These are phyloP conservation scores for Adoxophyes honmai DNA, from an alignment of 1,140 invertebrate species.

Conservation along the genomic window DNA sequence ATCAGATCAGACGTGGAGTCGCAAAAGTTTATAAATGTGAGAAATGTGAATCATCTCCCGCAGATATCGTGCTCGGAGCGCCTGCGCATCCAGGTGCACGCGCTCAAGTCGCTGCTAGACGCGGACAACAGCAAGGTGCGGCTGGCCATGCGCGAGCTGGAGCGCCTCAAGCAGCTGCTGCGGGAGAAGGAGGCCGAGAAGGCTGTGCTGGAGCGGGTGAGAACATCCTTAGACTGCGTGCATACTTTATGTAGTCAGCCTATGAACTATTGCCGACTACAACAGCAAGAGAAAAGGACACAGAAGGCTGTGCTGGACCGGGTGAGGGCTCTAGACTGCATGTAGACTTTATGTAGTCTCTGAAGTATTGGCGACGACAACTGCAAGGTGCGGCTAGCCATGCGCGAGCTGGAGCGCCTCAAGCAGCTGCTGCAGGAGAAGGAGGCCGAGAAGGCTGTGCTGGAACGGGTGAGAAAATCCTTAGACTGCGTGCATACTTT, in stretches of 20 bases:
- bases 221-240: too few relatives aligned
- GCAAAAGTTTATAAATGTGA: too few relatives aligned
- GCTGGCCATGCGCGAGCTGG: conserved; percentile 73
- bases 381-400: conserved; percentile 71
- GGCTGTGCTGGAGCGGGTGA: conserved; percentile 49
- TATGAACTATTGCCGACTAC: too few relatives aligned
- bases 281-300: too few relatives aligned
- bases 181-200: conserved; percentile 69
- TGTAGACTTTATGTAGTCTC: too few relatives aligned
- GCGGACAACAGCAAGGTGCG: conserved; percentile 77
- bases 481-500: too few relatives aligned
- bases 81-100: conserved; percentile 77
- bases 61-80: conserved; percentile 70
- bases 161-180: conserved; percentile 69
- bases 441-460: conserved; percentile 62
- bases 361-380: too few relatives aligned
- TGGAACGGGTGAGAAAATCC: conserved; percentile 52
- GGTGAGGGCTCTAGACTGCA: too few relatives aligned
- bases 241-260: too few relatives aligned
- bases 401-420: conserved; percentile 72
- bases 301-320: too few relatives aligned
- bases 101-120: conserved; percentile 77
- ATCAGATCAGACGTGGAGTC: too few relatives aligned
- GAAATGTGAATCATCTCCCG: too few relatives aligned
- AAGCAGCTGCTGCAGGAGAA: conserved; percentile 67